These are phyloP conservation scores for Leucosticte australis DNA, from an alignment of 2,113 vertebrate genomes.

Conservation along the genomic window DNA sequence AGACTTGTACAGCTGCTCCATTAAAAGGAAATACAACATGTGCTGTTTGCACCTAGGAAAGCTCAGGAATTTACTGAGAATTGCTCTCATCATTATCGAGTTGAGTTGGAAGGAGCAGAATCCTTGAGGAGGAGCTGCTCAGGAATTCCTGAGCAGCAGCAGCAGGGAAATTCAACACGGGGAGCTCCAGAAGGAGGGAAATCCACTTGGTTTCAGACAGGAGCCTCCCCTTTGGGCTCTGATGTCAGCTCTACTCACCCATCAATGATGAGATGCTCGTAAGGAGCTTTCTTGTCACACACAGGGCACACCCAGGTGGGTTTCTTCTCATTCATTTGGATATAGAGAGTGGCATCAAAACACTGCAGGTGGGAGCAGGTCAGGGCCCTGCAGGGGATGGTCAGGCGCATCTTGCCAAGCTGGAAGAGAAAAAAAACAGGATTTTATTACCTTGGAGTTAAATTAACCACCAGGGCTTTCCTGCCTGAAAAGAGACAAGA, in stretches of 20 bases:
- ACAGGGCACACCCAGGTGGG: constrained; percentile 99
- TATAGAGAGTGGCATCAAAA: constrained; percentile 96
- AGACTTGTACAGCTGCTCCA: not conserved
- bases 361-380: constrained; percentile 99
- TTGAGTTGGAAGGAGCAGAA: not conserved
- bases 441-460: not conserved
- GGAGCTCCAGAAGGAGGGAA: not conserved
- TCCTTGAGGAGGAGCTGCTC: not conserved
- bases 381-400: constrained; percentile 92
- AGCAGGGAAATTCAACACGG: not conserved
- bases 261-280: constrained; percentile 96
- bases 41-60: not conserved
- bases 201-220: rapidly evolving
- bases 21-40: not conserved
- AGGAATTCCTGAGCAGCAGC: not conserved
- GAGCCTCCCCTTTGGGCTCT: rapidly evolving
- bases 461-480: not conserved
- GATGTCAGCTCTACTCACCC: constrained; percentile 75
- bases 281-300: constrained; percentile 97
- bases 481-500: not conserved
- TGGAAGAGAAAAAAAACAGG: constrained; percentile 47
- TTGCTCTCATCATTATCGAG: not conserved
- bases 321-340: constrained; percentile 99
- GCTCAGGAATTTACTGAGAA: not conserved
- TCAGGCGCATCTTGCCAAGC: constrained; percentile 97